Base-by-base conservation (phyloP, 2,797 vertebrate species). In the Vultur gryphus region DNA sequence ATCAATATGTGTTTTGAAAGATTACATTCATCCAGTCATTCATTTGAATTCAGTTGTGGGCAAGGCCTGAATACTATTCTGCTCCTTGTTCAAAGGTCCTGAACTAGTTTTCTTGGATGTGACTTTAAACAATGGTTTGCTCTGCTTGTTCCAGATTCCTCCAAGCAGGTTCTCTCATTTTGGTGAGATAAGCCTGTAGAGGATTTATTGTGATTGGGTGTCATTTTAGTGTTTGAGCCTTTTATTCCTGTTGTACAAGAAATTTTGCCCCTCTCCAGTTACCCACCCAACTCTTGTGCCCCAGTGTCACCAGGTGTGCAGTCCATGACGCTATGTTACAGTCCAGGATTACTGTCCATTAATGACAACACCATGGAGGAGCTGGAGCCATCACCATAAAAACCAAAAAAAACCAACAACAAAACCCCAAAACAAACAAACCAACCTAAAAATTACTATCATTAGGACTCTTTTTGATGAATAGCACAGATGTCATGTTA, bases 281-380 rank as follows among this genome's bases (percentile, higher is more conserved):
- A 16, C 2, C 16, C 13, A 33, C 13, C 13, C 21, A 14, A 2
- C 13, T 67, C 14, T 29, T 39, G 39, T n/a, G 21, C 14, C 23
- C 16, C 28, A 55, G 24, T 16, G 14, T 52, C 48, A 66, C 12
- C 43, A 59, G 4, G 13, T 17, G 10, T 43, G 24, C 21, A 39
- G 54, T 39, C 41, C 25, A 14, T 69, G 31, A 18, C 1, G 2
- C 6, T 62, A 46, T 49, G 7, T 21, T 46, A n/a, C 4, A 52
- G 8, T 46, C 33, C 35, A 31, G 48, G 7, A 19, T 51, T 41
- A 39, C 15, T 33, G 25, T 25, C 23, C 29, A 7, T 69, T 78
- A 77, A 39, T 0, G 0, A 12, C 2, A 70, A 5, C 3, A 18
- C 3, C 62, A 65, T 5, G 8, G 39, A 52, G 37, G 9, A 78